These are phyloP conservation scores for Hydrophis major DNA, from an alignment of 2,797 vertebrate genomes.

Conservation along the genomic window DNA sequence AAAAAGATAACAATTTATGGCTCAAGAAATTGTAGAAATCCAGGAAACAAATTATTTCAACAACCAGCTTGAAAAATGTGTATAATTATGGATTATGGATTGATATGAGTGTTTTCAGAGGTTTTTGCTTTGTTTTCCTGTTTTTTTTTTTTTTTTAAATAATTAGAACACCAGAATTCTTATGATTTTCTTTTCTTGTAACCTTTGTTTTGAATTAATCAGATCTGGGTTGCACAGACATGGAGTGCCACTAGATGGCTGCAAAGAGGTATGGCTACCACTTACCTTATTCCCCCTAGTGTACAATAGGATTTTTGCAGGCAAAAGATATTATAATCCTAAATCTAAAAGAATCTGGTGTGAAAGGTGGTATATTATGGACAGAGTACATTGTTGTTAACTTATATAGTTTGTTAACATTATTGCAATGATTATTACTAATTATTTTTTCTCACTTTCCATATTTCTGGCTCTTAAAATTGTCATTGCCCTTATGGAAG, in stretches of 20 bases:
- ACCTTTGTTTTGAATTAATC: background rate
- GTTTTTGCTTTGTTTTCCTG: background rate
- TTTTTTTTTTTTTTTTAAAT: background rate
- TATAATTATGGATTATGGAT: background rate
- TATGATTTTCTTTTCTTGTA: background rate
- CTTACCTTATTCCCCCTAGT: background rate
- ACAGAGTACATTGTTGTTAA: background rate
- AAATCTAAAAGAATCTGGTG: background rate
- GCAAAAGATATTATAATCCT: background rate
- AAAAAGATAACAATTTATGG: background rate
- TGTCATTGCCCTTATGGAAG: background rate
- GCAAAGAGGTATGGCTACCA: background rate
- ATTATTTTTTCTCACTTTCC: background rate
- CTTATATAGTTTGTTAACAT: background rate
- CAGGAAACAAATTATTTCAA: background rate
- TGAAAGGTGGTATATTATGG: background rate
- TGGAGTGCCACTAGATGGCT: background rate
- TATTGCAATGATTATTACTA: background rate
- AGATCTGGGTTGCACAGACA: background rate
- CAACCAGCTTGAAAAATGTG: background rate
- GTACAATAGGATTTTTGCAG: background rate
- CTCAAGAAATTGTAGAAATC: background rate
- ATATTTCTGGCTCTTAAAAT: background rate
- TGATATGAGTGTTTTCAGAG: background rate
- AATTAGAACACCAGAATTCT: rapidly evolving